A percentile compares a stretch with the other conserved stretches of the same genome.
These are phyloP conservation scores for Galerucella pusilla DNA, from an alignment of 2,888 invertebrate species.

Conservation along the genomic window DNA sequence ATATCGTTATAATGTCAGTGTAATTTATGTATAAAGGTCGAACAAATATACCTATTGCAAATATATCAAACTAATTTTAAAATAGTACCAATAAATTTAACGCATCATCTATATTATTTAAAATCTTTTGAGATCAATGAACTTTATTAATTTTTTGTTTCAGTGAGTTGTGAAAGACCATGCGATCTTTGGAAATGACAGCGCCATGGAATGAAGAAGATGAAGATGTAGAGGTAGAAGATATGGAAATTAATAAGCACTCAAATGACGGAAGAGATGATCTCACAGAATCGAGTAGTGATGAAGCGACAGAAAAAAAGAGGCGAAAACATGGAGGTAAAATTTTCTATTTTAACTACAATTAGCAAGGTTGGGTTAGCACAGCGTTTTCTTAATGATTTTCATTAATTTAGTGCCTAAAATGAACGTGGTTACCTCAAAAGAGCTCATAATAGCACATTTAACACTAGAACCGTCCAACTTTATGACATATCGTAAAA, in stretches of 20 bases:
- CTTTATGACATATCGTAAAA: neutral
- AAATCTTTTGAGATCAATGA: no score
- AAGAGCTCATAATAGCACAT: no score
- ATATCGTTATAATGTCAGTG: neutral
- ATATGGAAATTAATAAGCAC: conserved; percentile 62
- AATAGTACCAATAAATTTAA: no score
- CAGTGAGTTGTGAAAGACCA: conserved; percentile 48
- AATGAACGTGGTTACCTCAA: no score
- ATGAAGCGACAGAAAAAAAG: conserved; percentile 63
- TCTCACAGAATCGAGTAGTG: conserved; percentile 62
- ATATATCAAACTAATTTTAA: conserved; percentile 5
- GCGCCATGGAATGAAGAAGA: conserved; percentile 65
- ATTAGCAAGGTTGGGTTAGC: neutral
- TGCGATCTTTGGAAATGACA: conserved; percentile 64
- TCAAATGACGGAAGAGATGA: conserved; percentile 58
- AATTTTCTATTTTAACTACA: neutral
- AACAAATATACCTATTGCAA: neutral
- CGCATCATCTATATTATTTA: no score
- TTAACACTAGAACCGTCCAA: no score
- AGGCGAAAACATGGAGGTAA: conserved; percentile 63
- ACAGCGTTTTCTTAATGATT: no score
- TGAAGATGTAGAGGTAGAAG: conserved; percentile 65
- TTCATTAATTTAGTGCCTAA: no score
- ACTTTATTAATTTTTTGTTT: conserved; percentile 25
- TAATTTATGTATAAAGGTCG: conserved; percentile 2